A percentile compares a stretch with the other conserved stretches of the same genome.
These are phyloP conservation scores for Euspilapteryx auroguttella DNA, from an alignment of 2,888 invertebrate genomes.

Conservation along the genomic window DNA sequence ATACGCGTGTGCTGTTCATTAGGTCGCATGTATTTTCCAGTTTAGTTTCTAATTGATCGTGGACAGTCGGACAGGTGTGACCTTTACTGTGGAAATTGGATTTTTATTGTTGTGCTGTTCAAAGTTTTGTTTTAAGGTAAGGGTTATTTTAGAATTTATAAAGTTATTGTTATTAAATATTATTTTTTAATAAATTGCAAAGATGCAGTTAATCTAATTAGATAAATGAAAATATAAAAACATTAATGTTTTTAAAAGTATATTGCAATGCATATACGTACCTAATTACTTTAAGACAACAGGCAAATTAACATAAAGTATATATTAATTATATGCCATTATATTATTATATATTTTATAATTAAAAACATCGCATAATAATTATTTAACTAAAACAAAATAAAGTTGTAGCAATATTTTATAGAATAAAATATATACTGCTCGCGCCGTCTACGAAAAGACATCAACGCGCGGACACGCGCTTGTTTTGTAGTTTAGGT, in stretches of 20 bases:
- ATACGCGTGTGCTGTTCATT: not conserved
- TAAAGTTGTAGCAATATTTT: too few species aligned
- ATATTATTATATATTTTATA: too few species aligned
- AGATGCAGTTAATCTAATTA: too few species aligned
- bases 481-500: too few species aligned
- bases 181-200: too few species aligned
- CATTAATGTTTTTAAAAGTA: not conserved
- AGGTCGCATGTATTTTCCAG: slow-evolving; percentile 35
- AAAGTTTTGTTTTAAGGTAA: slow-evolving; percentile 4
- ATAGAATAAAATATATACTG: too few species aligned
- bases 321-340: too few species aligned
- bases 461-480: slow-evolving; percentile 22
- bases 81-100: slow-evolving; percentile 10
- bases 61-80: slow-evolving; percentile 21
- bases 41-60: slow-evolving; percentile 30
- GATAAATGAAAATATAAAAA: too few species aligned
- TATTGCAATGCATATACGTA: not conserved
- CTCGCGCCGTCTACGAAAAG: slow-evolving; percentile 13
- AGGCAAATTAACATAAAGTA: too few species aligned
- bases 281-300: not conserved
- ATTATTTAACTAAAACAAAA: not conserved
- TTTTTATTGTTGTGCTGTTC: slow-evolving; percentile 8
- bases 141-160: too few species aligned
- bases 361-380: too few species aligned
- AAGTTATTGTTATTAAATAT: too few species aligned